Base-by-base conservation (phyloP, 2,888 invertebrate species). In the Matsumyia berberina region DNA sequence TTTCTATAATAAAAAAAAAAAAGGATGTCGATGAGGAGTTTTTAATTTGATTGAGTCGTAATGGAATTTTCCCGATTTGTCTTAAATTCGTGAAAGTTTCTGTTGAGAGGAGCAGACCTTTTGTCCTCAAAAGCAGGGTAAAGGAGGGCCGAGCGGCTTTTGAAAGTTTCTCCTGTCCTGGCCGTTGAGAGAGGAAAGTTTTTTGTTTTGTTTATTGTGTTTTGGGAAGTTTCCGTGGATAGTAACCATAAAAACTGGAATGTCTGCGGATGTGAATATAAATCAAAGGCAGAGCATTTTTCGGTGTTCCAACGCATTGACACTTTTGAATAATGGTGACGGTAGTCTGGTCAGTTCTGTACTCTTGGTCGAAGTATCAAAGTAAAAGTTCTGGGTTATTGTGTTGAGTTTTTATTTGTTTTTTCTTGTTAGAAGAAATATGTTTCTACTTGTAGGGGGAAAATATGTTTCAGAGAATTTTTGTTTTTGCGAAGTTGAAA, bases 21-120 rank as follows among this genome's bases (percentile, higher is more conserved):
- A 51, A 24, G 12, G 29, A 69, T 46, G 62, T 12, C 62, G n/a
- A 29, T 33, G 2, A 24, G 42, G 79, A 57, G 60, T 49, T 62
- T 31, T 46, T 64, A 76, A 81, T 70, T 81, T 76, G 69, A 81
- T 81, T 81, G 74, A 81, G 51, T 76, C 8, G 57, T 69, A 69
- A 80, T 80, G 44, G 60, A 58, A 73, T 72, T 80, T 62, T 51
- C 51, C 2, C 15, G 57, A 53, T 55, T 62, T 69, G 15, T 67
- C 42, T 62, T 57, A 24, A 58, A 53, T 39, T 58, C 4, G 37
- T 11, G 29, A 9, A 53, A 51, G 58, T 66, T 64, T 15, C 8
- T 62, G 19, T 11, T 42, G 29, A 17, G n/a, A 39, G 24, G 9
- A 37, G 17, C 11, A 19, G 9, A 4, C 2, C 4, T 24, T 24